Base-by-base conservation (phyloP, 2,888 invertebrate species). In the Xylocampa areola region DNA sequence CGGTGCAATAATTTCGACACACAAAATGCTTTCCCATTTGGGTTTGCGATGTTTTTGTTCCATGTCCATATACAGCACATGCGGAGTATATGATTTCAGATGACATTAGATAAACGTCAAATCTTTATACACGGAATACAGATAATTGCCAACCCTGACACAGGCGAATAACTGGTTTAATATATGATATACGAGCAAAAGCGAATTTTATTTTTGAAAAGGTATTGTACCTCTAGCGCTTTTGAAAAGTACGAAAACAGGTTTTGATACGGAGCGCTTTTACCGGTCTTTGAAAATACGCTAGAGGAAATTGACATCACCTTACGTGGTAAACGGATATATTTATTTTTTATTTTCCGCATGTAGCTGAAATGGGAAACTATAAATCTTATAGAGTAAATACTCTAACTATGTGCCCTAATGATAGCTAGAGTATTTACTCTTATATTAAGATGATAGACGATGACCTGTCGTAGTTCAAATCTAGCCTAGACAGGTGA, bases 141-240 rank as follows among this genome's bases (percentile, higher is more conserved):
- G 7, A 11, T 5, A 6, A 10, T 8, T 14, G 11, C 25, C 14
- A 36, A 59, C 25, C n/a, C 39, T 19, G 10, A 14, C n/a, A 4
- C 16, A 25, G 10, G 21, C 17, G n/a, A n/a, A 17, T 51, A 39
- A 30, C 32, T 37, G 37, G 36, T 30, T 40, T 37, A 30, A 45
- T 30, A 53, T 17, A 32, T 10, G 10, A 35, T 30, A 32, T 35
- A 10, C 13, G 17, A 14, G 11, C 35, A 47, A 39, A 54, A 66
- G 11, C 27, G 21, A 16, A 39, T 39, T 60, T 54, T 44, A 41
- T 27, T 43, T 53, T 47, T 13, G n/a, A 39, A 39, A 53, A 45
- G n/a, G 8, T n/a, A n/a, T n/a, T n/a, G n/a, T 32, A 10, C 4
- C 2, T 8, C 33, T 23, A n/a, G 2, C 40, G 36, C n/a, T 7